These are phyloP conservation scores for Lamproptera curius DNA, from an alignment of 2,888 invertebrate species.

Conservation along the genomic window DNA sequence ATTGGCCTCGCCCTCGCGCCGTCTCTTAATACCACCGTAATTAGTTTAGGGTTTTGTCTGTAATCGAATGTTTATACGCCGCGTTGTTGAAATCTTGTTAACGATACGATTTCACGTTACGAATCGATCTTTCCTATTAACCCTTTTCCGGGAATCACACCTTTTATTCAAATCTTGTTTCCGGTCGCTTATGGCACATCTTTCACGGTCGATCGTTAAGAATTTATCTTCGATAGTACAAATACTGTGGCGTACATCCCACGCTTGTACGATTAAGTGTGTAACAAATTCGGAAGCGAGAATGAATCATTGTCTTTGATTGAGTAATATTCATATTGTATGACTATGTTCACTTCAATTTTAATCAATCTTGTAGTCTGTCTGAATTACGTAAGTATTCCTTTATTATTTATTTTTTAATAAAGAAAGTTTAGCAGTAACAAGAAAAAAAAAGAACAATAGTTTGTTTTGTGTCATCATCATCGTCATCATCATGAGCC, in stretches of 20 bases:
- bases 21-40: constrained; percentile 55
- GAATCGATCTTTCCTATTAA: constrained; percentile 12
- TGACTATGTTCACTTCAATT: no score
- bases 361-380: no score
- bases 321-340: no score
- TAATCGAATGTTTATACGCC: constrained; percentile 44
- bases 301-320: not conserved
- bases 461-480: no score
- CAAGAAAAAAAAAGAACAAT: no score
- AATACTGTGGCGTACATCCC: not conserved
- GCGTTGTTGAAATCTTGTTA: constrained; percentile 38
- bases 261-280: not conserved
- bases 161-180: constrained; percentile 4
- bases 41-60: constrained; percentile 62
- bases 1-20: constrained; percentile 64
- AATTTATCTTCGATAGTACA: not conserved
- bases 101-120: constrained; percentile 21
- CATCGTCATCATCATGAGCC: no score
- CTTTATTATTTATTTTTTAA: no score
- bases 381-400: no score
- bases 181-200: constrained; percentile 2
- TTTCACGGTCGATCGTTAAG: not conserved
- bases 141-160: constrained; percentile 9
- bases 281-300: not conserved
- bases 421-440: no score